phyloP scores from a whole-genome alignment of 2,888 invertebrate species.

The Drosophila engyochracea region DNA sequence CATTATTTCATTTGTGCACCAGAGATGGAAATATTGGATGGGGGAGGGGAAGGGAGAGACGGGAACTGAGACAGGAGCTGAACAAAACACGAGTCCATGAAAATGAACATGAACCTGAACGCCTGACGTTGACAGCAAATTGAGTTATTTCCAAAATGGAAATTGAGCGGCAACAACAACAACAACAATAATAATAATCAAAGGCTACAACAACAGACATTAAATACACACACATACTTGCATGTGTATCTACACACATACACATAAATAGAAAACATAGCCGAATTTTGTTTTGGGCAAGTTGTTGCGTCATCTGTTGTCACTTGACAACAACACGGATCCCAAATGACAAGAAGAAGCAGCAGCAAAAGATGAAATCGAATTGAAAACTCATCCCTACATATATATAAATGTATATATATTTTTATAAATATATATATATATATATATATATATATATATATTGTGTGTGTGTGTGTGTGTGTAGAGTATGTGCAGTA shows the following conservation, averaged over 20 bases:
- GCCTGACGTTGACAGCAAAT: conserved; percentile 51
- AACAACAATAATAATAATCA: conserved; percentile 13
- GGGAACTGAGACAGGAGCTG: conserved; percentile 15
- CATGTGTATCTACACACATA: not conserved
- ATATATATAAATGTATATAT: not conserved
- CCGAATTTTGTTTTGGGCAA: conserved; percentile 38
- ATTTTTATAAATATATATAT: not conserved
- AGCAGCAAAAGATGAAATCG: conserved; percentile 12
- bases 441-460: too few relatives aligned
- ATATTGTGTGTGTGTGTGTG: too few relatives aligned
- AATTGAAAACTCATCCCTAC: conserved; percentile 24
- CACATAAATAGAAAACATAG: conserved; percentile 45
- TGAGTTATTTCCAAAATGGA: conserved; percentile 56
- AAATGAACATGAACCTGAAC: not conserved
- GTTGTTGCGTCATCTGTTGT: conserved; percentile 54
- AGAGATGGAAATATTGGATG: not conserved
- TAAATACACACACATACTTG: conserved; percentile 4
- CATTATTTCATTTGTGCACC: not conserved
- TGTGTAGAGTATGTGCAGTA: not conserved
- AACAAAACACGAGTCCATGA: conserved; percentile 3
- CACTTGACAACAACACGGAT: conserved; percentile 42
- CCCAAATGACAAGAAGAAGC: conserved; percentile 22
- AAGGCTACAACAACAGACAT: conserved; percentile 6
- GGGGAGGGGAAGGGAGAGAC: not conserved
- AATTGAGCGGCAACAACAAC: conserved; percentile 39